These are phyloP conservation scores for Chaetodon trifascialis DNA, from an alignment of 2,113 vertebrate genomes.

Conservation along the genomic window DNA sequence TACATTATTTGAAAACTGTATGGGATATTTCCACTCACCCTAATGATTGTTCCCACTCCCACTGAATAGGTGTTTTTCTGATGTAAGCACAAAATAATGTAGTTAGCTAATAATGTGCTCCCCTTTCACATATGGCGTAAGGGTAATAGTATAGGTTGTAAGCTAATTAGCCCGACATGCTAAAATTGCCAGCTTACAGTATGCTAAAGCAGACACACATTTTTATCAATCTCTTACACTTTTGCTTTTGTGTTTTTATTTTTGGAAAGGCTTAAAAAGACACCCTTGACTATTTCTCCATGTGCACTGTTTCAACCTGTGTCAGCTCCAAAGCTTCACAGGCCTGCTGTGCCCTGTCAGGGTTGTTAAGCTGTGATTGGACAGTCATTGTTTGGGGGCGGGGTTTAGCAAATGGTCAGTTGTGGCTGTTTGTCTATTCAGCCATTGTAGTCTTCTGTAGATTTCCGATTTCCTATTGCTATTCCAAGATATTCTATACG, in stretches of 20 bases:
- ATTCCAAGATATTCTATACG: slow-evolving; percentile 6
- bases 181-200: neutral
- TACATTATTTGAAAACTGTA: neutral
- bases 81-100: no score
- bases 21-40: no score
- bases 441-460: neutral
- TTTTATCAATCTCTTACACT: neutral
- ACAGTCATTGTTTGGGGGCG: neutral
- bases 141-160: no score
- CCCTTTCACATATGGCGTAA: no score
- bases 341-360: neutral
- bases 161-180: no score
- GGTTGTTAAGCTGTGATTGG: neutral
- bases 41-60: no score
- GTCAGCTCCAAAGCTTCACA: neutral
- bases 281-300: neutral
- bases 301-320: neutral
- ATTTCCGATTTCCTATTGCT: slow-evolving; percentile 5
- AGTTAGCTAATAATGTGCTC: no score
- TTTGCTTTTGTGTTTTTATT: neutral
- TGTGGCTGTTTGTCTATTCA: neutral
- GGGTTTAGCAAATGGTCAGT: neutral
- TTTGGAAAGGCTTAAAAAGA: neutral
- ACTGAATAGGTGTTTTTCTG: no score
- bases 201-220: neutral